Percentiles rank a stretch among this genome's conserved stretches.
Evolutionary conservation across 2,113 vertebrate genomes (phyloP).

Genomic region (Paradisaea rubra): DNA sequence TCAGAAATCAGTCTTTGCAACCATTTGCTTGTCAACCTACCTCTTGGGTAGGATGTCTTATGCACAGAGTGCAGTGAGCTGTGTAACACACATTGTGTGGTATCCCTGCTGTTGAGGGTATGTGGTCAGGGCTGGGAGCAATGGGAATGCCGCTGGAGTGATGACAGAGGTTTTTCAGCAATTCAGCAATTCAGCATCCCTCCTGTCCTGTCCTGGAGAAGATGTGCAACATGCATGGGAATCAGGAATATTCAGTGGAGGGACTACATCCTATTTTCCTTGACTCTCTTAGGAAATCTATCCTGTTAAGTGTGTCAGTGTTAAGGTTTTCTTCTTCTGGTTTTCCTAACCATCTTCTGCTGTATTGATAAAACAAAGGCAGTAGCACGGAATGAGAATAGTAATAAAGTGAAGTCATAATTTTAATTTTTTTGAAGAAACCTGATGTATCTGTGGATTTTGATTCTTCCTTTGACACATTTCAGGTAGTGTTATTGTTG

Average conservation of each 20-base stretch:
- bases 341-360: not conserved
- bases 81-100: not conserved
- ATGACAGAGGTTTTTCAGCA: not conserved
- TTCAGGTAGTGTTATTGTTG: not conserved
- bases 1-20: not conserved
- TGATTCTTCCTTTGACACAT: not conserved
- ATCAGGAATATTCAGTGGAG: not conserved
- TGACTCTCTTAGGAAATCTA: not conserved
- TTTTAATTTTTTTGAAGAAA: not conserved
- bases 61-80: not conserved
- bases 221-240: not conserved
- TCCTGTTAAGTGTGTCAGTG: not conserved
- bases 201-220: not conserved
- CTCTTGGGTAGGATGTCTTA: not conserved
- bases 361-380: not conserved
- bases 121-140: not conserved
- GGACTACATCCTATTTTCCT: not conserved
- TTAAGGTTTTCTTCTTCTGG: not conserved
- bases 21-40: not conserved
- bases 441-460: not conserved
- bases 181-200: not conserved
- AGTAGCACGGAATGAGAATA: not conserved
- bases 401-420: not conserved
- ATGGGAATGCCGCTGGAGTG: not conserved
- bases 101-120: not conserved